Conservation (phyloP, 2,888 invertebrate genomes). For the Craniophora ligustri region DNA sequence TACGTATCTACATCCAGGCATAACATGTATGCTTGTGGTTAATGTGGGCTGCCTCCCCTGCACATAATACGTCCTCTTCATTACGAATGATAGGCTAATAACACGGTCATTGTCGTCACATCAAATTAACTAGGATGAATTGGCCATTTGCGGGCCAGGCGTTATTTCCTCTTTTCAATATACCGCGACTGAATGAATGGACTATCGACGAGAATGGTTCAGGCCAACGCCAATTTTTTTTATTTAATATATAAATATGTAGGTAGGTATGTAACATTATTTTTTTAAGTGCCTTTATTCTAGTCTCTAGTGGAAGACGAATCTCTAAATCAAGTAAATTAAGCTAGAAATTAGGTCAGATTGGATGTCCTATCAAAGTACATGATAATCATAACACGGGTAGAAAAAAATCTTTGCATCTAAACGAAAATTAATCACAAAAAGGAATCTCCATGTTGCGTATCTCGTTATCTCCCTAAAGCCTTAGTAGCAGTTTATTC, state of each 20-base stretch:
- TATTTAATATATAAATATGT: neutral
- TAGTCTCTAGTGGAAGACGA: too few species aligned
- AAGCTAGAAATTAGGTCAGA: too few species aligned
- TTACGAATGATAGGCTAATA: slow-evolving; percentile 55
- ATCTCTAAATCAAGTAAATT: too few species aligned
- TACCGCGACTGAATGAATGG: slow-evolving; percentile 64
- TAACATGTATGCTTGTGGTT: slow-evolving; percentile 30
- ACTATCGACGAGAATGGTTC: slow-evolving; percentile 48
- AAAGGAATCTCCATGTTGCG: slow-evolving; percentile 48
- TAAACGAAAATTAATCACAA: slow-evolving; percentile 58
- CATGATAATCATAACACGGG: slow-evolving; percentile 41
- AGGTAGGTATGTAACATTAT: too few species aligned
- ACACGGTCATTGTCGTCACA: slow-evolving; percentile 70
- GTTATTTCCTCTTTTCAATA: slow-evolving; percentile 61
- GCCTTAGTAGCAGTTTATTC: slow-evolving; percentile 61
- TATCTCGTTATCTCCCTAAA: slow-evolving; percentile 60
- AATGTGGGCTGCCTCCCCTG: slow-evolving; percentile 18
- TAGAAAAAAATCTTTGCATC: slow-evolving; percentile 33
- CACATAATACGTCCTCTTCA: slow-evolving; percentile 41
- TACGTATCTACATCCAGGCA: slow-evolving; percentile 11
- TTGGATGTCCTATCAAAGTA: slow-evolving; percentile 20
- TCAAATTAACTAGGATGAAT: slow-evolving; percentile 71
- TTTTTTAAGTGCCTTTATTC: too few species aligned
- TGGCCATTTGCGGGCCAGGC: slow-evolving; percentile 51
- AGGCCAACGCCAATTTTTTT: slow-evolving; percentile 35